Evolutionary conservation across 2,888 invertebrate species (phyloP).

Genomic region (Aleiodes alternator): DNA sequence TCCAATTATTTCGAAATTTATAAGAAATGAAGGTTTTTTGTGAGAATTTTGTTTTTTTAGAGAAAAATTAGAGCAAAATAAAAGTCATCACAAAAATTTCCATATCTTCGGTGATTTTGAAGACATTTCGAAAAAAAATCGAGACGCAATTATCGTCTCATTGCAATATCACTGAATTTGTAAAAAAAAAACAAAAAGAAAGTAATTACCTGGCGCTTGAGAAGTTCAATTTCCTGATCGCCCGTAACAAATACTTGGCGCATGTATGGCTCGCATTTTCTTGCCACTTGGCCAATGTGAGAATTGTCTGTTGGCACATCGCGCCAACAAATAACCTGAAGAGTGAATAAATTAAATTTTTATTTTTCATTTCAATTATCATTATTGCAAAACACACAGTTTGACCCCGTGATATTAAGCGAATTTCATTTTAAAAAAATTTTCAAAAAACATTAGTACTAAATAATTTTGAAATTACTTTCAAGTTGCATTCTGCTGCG

Average conservation of each 20-base stretch:
- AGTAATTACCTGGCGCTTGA: constrained; percentile 81
- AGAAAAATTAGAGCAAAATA: too few relatives aligned
- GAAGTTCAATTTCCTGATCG: constrained; percentile 78
- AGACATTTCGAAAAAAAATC: too few relatives aligned
- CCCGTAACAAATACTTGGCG: constrained; percentile 93
- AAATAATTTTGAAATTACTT: constrained; percentile 73
- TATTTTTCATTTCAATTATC: constrained; percentile 4
- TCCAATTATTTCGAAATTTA: too few relatives aligned
- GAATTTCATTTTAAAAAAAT: not conserved
- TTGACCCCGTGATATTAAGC: not conserved
- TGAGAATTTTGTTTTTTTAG: too few relatives aligned
- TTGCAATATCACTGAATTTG: too few relatives aligned
- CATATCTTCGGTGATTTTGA: too few relatives aligned
- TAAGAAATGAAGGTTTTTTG: too few relatives aligned
- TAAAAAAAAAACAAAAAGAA: too few relatives aligned
- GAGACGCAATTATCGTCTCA: too few relatives aligned
- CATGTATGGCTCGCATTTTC: constrained; percentile 96
- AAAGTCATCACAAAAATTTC: too few relatives aligned
- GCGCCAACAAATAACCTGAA: constrained; percentile 92
- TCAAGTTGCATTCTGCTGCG: constrained; percentile 87
- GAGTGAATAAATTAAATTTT: constrained; percentile 42
- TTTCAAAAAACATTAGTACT: not conserved
- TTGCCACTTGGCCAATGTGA: constrained; percentile 93
- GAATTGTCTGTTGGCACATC: constrained; percentile 92
- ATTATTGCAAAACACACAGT: not conserved